phyloP scores from a whole-genome alignment of 2,797 vertebrate genomes.

The Neomorphus geoffroyi region DNA sequence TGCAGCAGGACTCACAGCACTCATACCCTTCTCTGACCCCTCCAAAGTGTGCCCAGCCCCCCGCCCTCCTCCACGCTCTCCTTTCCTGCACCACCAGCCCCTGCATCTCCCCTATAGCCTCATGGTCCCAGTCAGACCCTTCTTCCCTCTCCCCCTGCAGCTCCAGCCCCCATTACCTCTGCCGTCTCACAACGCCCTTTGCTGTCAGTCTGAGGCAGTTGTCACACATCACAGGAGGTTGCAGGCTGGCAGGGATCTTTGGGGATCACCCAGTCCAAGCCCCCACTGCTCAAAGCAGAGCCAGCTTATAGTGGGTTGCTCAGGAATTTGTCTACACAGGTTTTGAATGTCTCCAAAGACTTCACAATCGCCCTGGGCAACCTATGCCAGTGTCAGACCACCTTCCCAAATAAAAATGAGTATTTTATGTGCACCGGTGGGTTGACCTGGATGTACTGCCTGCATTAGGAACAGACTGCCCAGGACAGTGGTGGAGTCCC shows the following conservation, averaged over 20 bases:
- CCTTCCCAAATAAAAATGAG: accelerated
- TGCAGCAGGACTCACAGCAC: neutral
- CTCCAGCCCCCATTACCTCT: neutral
- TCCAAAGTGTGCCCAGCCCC: neutral
- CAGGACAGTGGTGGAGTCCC: too few species aligned
- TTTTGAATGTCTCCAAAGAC: neutral
- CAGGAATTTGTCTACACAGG: neutral
- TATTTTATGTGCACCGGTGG: neutral
- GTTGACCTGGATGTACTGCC: neutral
- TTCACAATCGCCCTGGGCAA: neutral
- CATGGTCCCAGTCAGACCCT: neutral
- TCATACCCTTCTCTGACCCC: neutral
- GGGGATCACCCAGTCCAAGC: neutral
- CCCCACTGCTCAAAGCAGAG: neutral
- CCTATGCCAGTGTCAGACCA: too few species aligned
- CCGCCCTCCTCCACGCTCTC: neutral
- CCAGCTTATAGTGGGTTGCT: neutral
- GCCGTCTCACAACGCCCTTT: neutral
- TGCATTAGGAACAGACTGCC: too few species aligned
- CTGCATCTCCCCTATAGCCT: neutral
- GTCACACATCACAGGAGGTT: neutral
- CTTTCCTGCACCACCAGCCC: neutral
- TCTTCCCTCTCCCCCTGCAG: neutral
- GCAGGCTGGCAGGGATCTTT: neutral
- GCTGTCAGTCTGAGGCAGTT: neutral